Conservation (phyloP, 1,140 invertebrate genomes). For the Theocolax elegans region DNA sequence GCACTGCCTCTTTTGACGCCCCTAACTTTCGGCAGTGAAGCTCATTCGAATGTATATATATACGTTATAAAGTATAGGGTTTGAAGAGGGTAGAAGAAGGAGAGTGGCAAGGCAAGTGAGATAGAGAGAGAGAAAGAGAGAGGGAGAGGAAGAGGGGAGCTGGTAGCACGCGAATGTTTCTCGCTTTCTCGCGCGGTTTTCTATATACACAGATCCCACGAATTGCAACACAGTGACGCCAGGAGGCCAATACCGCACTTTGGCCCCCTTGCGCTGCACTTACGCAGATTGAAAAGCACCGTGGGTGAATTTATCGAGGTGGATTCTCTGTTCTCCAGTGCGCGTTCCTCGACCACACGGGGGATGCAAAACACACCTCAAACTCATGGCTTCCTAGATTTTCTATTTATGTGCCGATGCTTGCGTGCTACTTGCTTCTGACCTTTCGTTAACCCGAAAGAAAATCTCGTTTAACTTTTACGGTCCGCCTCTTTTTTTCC, state of each 20-base stretch:
- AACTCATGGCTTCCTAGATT: constrained; percentile 13
- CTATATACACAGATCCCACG: not conserved
- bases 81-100: too few relatives aligned
- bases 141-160: too few relatives aligned
- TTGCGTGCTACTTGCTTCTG: too few relatives aligned
- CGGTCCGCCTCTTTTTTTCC: not conserved
- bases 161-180: too few relatives aligned
- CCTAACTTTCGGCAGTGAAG: not conserved
- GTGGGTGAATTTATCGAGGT: constrained; percentile 30
- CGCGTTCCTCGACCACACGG: not conserved
- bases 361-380: constrained; percentile 11
- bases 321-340: not conserved
- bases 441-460: not conserved
- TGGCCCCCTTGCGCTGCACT: too few relatives aligned
- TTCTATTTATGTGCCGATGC: constrained; percentile 4
- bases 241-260: not conserved
- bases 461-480: not conserved
- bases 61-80: too few relatives aligned
- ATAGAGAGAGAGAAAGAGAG: too few relatives aligned
- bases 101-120: too few relatives aligned
- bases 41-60: constrained; percentile 2
- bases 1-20: constrained; percentile 11
- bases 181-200: constrained; percentile 5
- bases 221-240: not conserved
- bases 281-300: constrained; percentile 36